Percentiles rank a stretch among this genome's conserved stretches.
phyloP scores from a whole-genome alignment of 1,140 invertebrate genomes.

The Nephila pilipes region DNA sequence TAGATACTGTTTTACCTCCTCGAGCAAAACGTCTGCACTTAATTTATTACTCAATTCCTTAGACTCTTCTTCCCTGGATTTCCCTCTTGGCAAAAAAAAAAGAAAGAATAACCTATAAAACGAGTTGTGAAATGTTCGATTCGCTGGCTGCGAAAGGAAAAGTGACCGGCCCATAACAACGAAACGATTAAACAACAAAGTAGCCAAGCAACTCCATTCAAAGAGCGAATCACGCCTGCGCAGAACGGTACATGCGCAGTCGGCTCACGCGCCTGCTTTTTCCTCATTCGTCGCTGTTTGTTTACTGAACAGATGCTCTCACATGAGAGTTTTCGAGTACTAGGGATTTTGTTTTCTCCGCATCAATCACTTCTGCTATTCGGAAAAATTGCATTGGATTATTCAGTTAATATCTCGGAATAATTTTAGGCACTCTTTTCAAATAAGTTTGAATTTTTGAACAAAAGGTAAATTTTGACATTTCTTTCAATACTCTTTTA shows the following conservation, averaged over 20 bases:
- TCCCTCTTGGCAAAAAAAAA: too few species aligned
- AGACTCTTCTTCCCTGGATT: too few species aligned
- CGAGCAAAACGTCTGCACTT: too few species aligned
- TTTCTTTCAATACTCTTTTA: too few species aligned
- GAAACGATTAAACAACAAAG: constrained; percentile 25
- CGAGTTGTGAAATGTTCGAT: constrained; percentile 4
- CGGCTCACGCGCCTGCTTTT: background rate
- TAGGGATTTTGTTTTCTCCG: background rate
- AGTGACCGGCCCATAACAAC: background rate
- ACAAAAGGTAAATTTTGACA: too few species aligned
- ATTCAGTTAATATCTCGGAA: too few species aligned
- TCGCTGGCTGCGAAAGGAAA: background rate
- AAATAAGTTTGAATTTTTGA: background rate
- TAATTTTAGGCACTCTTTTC: background rate
- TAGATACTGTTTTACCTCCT: too few species aligned
- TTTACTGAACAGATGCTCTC: constrained; percentile 36
- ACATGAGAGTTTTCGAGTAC: background rate
- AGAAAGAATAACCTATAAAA: background rate
- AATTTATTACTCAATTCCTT: too few species aligned
- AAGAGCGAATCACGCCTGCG: background rate
- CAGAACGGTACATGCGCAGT: background rate
- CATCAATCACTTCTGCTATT: background rate
- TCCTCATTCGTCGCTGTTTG: background rate
- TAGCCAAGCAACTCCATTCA: constrained; percentile 28
- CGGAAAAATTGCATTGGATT: background rate